Base-by-base conservation (phyloP, 2,113 vertebrate genomes). In the Tauraco erythrolophus region DNA sequence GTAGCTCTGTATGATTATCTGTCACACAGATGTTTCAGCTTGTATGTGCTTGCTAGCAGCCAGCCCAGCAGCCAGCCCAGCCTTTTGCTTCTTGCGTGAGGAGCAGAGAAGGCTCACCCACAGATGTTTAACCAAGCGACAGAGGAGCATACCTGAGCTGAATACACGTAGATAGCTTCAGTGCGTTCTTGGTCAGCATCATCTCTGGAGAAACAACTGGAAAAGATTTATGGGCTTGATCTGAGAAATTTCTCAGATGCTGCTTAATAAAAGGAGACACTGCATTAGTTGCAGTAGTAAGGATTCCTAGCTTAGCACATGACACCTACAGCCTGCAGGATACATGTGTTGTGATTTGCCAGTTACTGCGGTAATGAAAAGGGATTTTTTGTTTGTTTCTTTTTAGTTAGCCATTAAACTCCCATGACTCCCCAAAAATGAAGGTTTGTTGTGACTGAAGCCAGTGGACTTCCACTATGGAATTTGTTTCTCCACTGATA, bases 21-120 rank as follows among this genome's bases (percentile, higher is more conserved):
- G 97, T 97, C 95, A 88, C 96, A 91, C 98, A 98, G 97, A 98
- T 98, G 98, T 97, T 98, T 94, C 24, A 41, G 86, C 69, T 97
- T 94, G 89, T 90, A 43, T 95, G 97, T 97, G 92, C 89, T 97
- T 89, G 84, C 79, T 94, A 96, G 93, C 85, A 96, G 88, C 91
- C 97, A 94, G 66, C 54, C 72, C 19, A 22, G 90, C 78, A 76
- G 94, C 89, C 96, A 79, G 27, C 27, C 93, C 79, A 95, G 93
- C 51, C 84, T 89, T n/a, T 8, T 37, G 75, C 70, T 39, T 53
- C 66, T 28, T 79, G 48, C 62, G 33, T 14, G 39, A 93, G 51
- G 35, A 69, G 19, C 10, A 21, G 46, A 69, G 75, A 92, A 76
- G 85, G 87, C 88, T 98, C 43, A 21, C 80, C 92, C 96, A 68